A percentile compares a stretch with the other conserved stretches of the same genome.
Conservation (phyloP, 2,888 invertebrate genomes). For the Artemia sinica region DNA sequence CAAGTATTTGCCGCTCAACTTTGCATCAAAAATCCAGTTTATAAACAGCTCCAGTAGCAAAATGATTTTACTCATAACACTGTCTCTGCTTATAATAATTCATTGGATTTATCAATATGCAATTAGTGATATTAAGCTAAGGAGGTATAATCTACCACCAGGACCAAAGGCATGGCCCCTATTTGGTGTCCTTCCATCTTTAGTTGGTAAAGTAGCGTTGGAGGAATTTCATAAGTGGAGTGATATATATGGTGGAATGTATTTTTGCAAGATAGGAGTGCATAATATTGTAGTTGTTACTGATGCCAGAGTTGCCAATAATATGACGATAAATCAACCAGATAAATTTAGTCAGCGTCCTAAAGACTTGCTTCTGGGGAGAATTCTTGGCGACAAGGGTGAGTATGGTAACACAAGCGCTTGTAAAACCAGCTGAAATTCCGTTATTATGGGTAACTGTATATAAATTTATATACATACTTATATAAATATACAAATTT, state of each 20-base stretch:
- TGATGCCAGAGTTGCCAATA: constrained; percentile 20
- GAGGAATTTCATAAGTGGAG: constrained; percentile 15
- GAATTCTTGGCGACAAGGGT: constrained; percentile 20
- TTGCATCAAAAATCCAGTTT: too few species aligned
- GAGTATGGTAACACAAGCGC: not conserved
- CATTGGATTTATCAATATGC: not conserved
- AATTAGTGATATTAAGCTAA: not conserved
- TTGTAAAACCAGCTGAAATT: too few species aligned
- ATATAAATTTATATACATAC: too few species aligned
- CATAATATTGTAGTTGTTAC: constrained; percentile 18
- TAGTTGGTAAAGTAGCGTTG: not conserved
- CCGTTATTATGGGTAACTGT: too few species aligned
- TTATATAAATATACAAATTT: too few species aligned
- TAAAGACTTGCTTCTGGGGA: constrained; percentile 17
- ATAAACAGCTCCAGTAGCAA: too few species aligned
- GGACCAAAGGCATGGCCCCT: not conserved
- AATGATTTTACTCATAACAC: too few species aligned
- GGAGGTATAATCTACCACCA: not conserved
- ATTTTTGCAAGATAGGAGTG: constrained; percentile 14
- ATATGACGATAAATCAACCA: constrained; percentile 17
- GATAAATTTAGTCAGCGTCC: constrained; percentile 21
- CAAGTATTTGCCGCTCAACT: too few species aligned
- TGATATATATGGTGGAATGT: constrained; percentile 18
- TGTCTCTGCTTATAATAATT: too few species aligned
- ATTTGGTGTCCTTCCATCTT: not conserved